Conservation (phyloP, 2,797 vertebrate genomes). For the Natrix natrix region DNA sequence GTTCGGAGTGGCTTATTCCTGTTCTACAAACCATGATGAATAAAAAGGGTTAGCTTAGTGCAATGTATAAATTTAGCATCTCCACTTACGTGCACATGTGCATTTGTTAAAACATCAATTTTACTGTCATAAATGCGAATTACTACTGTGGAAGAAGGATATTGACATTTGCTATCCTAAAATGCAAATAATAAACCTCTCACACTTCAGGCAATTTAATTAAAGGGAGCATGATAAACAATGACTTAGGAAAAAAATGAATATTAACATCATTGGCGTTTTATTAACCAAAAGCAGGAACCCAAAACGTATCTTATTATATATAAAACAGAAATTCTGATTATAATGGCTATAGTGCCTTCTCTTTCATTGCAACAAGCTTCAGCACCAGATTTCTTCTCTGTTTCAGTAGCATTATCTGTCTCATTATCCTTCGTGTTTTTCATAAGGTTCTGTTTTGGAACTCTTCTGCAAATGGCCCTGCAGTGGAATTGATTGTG, state of each 20-base stretch:
- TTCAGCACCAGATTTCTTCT: constrained; percentile 44
- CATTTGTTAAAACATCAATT: background rate
- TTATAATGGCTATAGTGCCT: constrained; percentile 40
- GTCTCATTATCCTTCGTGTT: constrained; percentile 64
- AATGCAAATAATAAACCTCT: background rate
- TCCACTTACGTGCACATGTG: background rate
- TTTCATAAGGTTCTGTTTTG: constrained; percentile 60
- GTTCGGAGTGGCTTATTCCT: background rate
- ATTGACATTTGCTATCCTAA: background rate
- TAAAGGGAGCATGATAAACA: background rate
- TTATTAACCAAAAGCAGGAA: constrained; percentile 27
- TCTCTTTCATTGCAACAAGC: constrained; percentile 45
- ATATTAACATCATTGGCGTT: constrained; percentile 39
- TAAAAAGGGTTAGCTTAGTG: background rate
- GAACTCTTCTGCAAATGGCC: constrained; percentile 64
- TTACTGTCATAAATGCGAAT: background rate
- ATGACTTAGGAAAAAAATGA: background rate
- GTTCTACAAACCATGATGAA: background rate
- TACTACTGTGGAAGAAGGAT: background rate
- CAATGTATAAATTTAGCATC: background rate
- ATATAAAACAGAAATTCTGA: constrained; percentile 35
- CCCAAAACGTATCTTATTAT: constrained; percentile 37
- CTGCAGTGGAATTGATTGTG: constrained; percentile 64
- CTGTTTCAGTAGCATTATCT: constrained; percentile 49
- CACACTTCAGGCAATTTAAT: background rate